Evolutionary conservation across 1,140 invertebrate genomes (phyloP).

Genomic region (Aphis gossypii): DNA sequence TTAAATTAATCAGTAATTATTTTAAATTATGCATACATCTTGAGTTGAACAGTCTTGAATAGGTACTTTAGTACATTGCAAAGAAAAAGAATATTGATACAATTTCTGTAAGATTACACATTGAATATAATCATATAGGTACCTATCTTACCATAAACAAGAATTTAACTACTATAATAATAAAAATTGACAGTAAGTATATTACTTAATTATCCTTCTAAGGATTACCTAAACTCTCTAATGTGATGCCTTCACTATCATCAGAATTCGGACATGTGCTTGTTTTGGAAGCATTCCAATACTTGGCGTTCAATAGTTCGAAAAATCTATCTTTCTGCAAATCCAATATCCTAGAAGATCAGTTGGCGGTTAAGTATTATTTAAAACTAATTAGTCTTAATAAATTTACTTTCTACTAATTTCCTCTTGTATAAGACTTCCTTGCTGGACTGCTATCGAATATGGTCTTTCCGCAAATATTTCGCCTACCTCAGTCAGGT

Average conservation of each 20-base stretch:
- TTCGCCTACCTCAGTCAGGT: conserved; percentile 85
- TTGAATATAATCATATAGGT: no score
- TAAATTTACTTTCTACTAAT: conserved; percentile 56
- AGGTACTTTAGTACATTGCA: not conserved
- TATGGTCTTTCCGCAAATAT: conserved; percentile 89
- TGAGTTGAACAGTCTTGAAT: not conserved
- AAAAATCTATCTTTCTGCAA: conserved; percentile 86
- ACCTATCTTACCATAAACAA: no score
- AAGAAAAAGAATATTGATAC: no score
- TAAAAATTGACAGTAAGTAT: no score
- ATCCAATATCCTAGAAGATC: conserved; percentile 74
- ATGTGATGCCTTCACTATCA: conserved; percentile 85
- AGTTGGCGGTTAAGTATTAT: not conserved
- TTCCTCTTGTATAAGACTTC: conserved; percentile 53
- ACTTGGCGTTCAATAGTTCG: conserved; percentile 77
- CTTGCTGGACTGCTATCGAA: conserved; percentile 79
- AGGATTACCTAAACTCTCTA: conserved; percentile 80
- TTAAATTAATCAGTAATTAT: not conserved
- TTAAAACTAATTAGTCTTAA: not conserved
- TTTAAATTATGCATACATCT: not conserved
- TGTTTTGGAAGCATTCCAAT: conserved; percentile 80
- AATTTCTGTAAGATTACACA: no score
- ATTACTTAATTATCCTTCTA: not conserved
- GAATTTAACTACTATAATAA: no score
- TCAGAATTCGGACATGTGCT: conserved; percentile 74